Percentiles rank a stretch among this genome's conserved stretches.
phyloP scores from a whole-genome alignment of 2,797 vertebrate genomes.

The Dryobates pubescens region DNA sequence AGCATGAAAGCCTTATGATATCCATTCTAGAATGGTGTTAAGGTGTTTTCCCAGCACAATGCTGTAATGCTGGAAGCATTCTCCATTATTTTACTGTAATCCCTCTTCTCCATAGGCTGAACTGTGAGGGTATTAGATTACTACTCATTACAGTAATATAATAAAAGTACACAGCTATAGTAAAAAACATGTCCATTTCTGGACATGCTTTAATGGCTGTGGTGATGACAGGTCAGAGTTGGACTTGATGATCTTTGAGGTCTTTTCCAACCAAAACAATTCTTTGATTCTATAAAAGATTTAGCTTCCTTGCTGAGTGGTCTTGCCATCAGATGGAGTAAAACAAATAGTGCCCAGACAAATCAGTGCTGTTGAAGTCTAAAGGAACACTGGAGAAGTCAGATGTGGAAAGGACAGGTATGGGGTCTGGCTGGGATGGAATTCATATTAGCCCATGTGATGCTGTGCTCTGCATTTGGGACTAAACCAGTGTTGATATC shows the following conservation, averaged over 20 bases:
- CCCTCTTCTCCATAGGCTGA: background rate
- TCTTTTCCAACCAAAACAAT: no score
- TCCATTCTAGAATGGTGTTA: background rate
- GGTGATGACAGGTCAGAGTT: no score
- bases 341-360: background rate
- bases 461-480: background rate
- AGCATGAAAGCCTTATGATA: background rate
- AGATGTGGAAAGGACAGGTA: background rate
- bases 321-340: background rate
- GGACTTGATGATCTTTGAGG: no score
- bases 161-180: no score
- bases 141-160: background rate
- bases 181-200: no score
- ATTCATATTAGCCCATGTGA: accelerated
- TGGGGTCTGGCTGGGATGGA: background rate
- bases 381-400: background rate
- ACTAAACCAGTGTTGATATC: background rate
- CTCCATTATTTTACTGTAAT: background rate
- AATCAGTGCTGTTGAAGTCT: background rate
- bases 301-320: background rate
- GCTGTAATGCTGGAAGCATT: background rate
- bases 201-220: no score
- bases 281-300: background rate
- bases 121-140: background rate
- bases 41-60: background rate